Base-by-base conservation (phyloP, 2,113 vertebrate species). In the Dicerorhinus sumatrensis region DNA sequence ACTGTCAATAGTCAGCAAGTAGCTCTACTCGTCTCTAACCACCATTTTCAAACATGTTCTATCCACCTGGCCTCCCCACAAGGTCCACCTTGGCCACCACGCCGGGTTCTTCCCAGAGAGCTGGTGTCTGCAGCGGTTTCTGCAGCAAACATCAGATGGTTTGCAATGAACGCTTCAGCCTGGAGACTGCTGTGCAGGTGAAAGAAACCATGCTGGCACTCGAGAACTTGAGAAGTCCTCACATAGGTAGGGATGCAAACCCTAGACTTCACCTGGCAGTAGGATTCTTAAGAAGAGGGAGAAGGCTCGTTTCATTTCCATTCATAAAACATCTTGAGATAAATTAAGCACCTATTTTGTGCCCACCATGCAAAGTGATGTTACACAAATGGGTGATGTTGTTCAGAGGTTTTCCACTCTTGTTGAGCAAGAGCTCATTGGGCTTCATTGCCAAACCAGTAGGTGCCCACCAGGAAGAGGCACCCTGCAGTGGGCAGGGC, bases 401-500 rank as follows among this genome's bases (percentile, higher is more conserved):
- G 20, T 73, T 80, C 70, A 62, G 69, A 97, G 33, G 21, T 25
- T 83, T 96, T 87, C 83, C 48, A 56, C 20, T 11, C n/a, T 95
- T 25, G 4, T 42, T 31, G 18, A 91, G 6, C 36, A 91, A 88
- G 42, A 56, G 33, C 36, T 65, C 63, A 29, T 1, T 14, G 39
- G 54, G 12, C 42, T 73, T 89, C 56, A 12, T 0, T 31, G 63
- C 60, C 67, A 81, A 56, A 14, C 13, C 1, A 72, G 33, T 25
- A 86, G 58, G 67, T 46, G 90, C 70, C 2, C 0, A 63, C 9
- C 8, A 36, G 27, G 39, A 77, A 95, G 96, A 76, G 46, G 92
- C 63, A 48, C 86, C 84, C 46, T 33, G 29, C 39, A 8, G 18
- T 2, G 3, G 65, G 60, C 36, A 42, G 84, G 48, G 33, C 60